These are phyloP conservation scores for Heliconius erato DNA, from an alignment of 2,888 invertebrate genomes.

Conservation along the genomic window DNA sequence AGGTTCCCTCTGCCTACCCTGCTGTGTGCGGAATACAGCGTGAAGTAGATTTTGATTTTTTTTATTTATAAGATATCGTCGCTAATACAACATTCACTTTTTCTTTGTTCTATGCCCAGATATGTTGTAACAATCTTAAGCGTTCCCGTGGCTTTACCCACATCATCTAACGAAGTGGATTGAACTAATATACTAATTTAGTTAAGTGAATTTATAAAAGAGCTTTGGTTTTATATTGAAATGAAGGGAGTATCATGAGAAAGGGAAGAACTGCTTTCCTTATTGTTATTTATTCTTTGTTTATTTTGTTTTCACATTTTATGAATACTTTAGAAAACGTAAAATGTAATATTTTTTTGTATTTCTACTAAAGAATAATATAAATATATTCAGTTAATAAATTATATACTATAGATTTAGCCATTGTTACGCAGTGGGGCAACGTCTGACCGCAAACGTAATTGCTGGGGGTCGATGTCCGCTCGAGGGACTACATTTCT, in stretches of 20 bases:
- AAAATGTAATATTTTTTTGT: not conserved
- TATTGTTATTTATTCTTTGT: not conserved
- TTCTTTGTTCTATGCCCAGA: constrained; percentile 53
- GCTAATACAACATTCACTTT: not conserved
- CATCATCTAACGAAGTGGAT: constrained; percentile 43
- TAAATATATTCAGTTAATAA: too few relatives aligned
- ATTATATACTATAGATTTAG: too few relatives aligned
- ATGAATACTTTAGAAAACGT: not conserved
- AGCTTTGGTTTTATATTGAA: constrained; percentile 8
- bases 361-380: too few relatives aligned
- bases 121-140: constrained; percentile 45
- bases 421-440: too few relatives aligned
- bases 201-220: constrained; percentile 24
- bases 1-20: too few relatives aligned
- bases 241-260: constrained; percentile 12
- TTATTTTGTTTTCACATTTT: not conserved
- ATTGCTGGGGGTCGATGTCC: too few relatives aligned
- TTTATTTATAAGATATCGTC: not conserved
- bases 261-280: not conserved
- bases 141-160: constrained; percentile 48
- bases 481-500: too few relatives aligned
- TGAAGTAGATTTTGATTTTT: too few relatives aligned
- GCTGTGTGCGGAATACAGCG: too few relatives aligned
- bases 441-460: too few relatives aligned
- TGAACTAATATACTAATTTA: constrained; percentile 36